Evolutionary conservation across 2,888 invertebrate species (phyloP), one percentile per base, ranked within the genome.

Genomic region (Cryptophagus acutangulus): DNA sequence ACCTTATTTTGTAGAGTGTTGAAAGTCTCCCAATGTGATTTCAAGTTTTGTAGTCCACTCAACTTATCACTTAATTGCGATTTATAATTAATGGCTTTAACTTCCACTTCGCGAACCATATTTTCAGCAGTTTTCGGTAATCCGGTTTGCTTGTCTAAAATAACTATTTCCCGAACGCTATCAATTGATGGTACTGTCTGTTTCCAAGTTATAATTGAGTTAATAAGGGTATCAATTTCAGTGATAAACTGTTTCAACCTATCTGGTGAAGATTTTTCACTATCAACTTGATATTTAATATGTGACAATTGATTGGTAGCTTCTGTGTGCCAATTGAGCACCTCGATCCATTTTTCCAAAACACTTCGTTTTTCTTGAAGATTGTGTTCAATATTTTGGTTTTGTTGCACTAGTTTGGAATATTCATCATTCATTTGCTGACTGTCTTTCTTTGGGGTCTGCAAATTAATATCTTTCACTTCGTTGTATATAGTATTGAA

Each of bases 401-500:
- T 92, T 57, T 84, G 82, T 30, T 81, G 76, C 10, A 86, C 84
- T 36, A 92, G 72, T 14, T 79, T 77, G 0, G 84, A 81, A 59
- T 89, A 90, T 1, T 83, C 79, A 47, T 86, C 82, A 53, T 84
- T 82, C 2, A 92, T 68, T 1, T 79, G 73, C 38, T 81, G 77
- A 1, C 81, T 78, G 59, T 91, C 90, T 49, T 84, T 82, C 0
- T 83, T 79, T n/a, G 82, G 77, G 1, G 82, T 82, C 49, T 74
- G 74, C 8, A 78, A 69, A 0, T 84, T 79, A 54, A 91, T 74
- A 41, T 81, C 81, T 58, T 89, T 89, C 0, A 93, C 81, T 72
- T 92, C 88, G 51, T 84, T 81, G 54, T 87, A 86, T 50, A 93
- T 86, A 2, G 78, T 77, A 46, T 82, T 77, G 51, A 92, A 87